Conservation (phyloP, 2,888 invertebrate genomes). For the Synergus japonicus region DNA sequence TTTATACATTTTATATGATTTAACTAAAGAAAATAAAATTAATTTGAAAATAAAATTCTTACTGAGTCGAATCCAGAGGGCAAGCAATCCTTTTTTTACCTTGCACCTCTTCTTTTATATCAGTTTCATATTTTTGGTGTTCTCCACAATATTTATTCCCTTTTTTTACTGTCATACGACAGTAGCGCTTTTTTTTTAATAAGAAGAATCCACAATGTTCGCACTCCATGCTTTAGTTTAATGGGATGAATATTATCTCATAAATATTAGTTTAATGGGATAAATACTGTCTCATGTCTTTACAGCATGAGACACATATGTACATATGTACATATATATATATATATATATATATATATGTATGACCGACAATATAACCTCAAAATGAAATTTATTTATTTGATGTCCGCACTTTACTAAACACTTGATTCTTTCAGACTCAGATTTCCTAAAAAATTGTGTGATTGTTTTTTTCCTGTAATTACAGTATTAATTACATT, state of each 20-base stretch:
- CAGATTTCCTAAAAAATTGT: neutral
- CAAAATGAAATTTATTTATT: neutral
- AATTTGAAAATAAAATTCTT: conserved; percentile 69
- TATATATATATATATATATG: too few species aligned
- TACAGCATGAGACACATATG: too few species aligned
- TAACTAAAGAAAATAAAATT: conserved; percentile 23
- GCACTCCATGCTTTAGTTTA: conserved; percentile 27
- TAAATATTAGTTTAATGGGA: too few species aligned
- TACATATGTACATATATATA: too few species aligned
- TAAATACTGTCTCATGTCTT: too few species aligned
- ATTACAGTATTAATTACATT: neutral
- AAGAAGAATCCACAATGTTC: conserved; percentile 79
- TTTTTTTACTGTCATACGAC: conserved; percentile 86
- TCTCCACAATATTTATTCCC: conserved; percentile 86
- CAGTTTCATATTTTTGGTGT: conserved; percentile 69
- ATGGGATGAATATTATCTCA: too few species aligned
- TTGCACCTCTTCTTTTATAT: conserved; percentile 52
- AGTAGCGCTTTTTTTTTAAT: conserved; percentile 84
- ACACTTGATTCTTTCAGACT: neutral
- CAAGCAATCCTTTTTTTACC: conserved; percentile 80
- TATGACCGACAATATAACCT: neutral
- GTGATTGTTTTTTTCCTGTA: neutral
- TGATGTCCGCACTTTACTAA: neutral
- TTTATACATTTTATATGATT: conserved; percentile 54
- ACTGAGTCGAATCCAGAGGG: conserved; percentile 87